Base-by-base conservation (phyloP, 37 sponge, comb jelly and placozoan genomes). In the Agelas oroides region DNA sequence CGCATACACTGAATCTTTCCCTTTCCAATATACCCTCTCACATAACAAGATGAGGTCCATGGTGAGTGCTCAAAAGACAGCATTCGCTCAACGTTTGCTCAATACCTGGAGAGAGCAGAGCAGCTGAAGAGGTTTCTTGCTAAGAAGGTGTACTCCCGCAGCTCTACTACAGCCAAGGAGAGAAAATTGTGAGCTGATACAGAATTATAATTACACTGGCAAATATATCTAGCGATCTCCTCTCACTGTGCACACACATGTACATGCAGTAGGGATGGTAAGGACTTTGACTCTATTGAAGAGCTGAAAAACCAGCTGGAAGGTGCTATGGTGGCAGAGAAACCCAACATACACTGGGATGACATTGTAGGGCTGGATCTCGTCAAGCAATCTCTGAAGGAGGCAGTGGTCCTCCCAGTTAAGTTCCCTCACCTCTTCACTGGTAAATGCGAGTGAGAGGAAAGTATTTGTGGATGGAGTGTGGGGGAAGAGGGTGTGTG, bases 311-410 rank as follows among this genome's bases (percentile, higher is more conserved):
- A n/a, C n/a, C n/a, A n/a, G n/a, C n/a, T n/a, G n/a, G n/a, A n/a
- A 93, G 99, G 99, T 60, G 99, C 97, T 56, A 97, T 99, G 69
- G 96, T 99, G 20, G 59, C 88, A 16, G 99, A 99, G 84, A 99
- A 90, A 61, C 99, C 99, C 21, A 99, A 99, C 72, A 92, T 99
- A 5, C 83, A 86, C 52, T 99, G 97, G 97, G 89, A 91, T 63
- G 97, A 99, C 70, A 93, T 99, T 24, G 99, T 97, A 57, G 99
- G 99, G 5, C 81, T 99, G 19, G 38, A 84, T 18, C 94, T 65
- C 15, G 97, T 96, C 65, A 99, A 99, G 76, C 95, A 99, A 39
- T 93, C 97, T n/a, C 90, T 99, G 41, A 94, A 99, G 65, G 99
- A 99, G 81, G 93, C 94, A n/a, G 99, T 99, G 56, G 97, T 99